Conservation (phyloP, 2,113 vertebrate species). For the Otus sunia region DNA sequence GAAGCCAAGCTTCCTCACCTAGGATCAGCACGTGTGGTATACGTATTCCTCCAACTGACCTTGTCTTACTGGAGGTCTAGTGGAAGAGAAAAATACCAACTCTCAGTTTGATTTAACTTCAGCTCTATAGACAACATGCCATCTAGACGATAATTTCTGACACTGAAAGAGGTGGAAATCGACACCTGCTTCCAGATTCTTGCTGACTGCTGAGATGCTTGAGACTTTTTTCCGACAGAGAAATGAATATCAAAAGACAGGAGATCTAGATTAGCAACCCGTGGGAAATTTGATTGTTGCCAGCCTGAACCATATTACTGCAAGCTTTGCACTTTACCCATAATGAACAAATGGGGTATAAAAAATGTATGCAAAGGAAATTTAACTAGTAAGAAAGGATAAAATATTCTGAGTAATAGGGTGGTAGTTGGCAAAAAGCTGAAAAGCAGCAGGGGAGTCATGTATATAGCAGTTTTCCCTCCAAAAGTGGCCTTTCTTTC, state of each 20-base stretch:
- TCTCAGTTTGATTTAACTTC: not conserved
- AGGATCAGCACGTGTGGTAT: accelerated
- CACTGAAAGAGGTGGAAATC: not conserved
- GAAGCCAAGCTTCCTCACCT: not conserved
- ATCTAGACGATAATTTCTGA: not conserved
- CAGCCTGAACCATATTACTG: not conserved
- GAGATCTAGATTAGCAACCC: not conserved
- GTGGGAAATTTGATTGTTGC: not conserved
- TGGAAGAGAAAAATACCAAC: not conserved
- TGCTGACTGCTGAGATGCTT: not conserved
- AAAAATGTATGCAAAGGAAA: not conserved
- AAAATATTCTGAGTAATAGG: not conserved
- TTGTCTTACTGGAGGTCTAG: not conserved
- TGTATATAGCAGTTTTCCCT: not conserved
- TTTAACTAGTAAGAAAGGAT: not conserved
- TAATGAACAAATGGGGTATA: accelerated
- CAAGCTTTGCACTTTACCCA: not conserved
- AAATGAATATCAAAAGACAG: not conserved
- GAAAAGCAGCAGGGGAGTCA: not conserved
- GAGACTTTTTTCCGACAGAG: not conserved
- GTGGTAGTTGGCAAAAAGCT: not conserved
- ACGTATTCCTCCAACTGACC: not conserved
- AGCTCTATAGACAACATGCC: not conserved
- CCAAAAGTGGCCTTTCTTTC: not conserved
- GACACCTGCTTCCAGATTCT: not conserved